phyloP scores from a whole-genome alignment of 2,113 vertebrate species.

The Todiramphus chloris region DNA sequence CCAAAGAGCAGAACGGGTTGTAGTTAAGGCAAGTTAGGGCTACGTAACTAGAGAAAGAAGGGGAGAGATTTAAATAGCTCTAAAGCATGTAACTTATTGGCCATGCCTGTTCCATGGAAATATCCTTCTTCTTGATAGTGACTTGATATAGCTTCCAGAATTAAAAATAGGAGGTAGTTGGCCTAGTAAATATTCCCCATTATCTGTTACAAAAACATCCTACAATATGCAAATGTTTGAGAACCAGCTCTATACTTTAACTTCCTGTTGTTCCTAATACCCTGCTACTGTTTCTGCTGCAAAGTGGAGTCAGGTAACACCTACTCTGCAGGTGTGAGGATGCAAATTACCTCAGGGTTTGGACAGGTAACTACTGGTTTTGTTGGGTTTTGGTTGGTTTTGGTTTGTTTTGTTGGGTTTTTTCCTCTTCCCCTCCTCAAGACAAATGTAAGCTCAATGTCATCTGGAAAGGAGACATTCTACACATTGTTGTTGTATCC shows the following conservation, averaged over 20 bases:
- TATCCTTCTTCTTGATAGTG: neutral
- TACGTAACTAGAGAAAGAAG: neutral
- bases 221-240: neutral
- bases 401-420: neutral
- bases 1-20: neutral
- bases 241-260: neutral
- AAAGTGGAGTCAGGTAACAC: neutral
- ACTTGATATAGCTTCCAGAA: constrained; percentile 26
- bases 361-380: neutral
- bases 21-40: neutral
- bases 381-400: too few relatives aligned
- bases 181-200: neutral
- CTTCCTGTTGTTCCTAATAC: neutral
- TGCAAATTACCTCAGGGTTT: neutral
- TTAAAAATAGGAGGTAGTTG: constrained; percentile 25
- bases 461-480: neutral
- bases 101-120: neutral
- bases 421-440: neutral
- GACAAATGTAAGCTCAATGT: neutral
- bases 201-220: neutral
- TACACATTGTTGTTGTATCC: neutral
- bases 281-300: neutral
- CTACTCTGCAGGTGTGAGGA: neutral
- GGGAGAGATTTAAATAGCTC: constrained; percentile 36
- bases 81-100: constrained; percentile 43